Evolutionary conservation across 2,797 vertebrate species (phyloP), one percentile per base, ranked within the genome.

Genomic region (Steatocranus sp.): DNA sequence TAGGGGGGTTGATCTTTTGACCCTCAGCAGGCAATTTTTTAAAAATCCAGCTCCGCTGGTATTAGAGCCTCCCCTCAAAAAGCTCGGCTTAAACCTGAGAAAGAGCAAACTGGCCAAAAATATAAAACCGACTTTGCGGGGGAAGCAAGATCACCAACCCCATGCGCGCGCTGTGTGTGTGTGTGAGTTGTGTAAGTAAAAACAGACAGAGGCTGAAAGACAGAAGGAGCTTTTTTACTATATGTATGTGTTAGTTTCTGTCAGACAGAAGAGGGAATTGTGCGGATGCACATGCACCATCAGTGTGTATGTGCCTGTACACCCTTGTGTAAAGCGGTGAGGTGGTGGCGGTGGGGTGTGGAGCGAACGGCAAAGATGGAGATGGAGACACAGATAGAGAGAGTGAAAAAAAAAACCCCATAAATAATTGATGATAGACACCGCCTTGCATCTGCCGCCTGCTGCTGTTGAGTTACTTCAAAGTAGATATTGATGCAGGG

Each of bases 391-490:
- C 74, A 90, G 88, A 91, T 83, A 91, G 77, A 90, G 91, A 86
- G 86, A 87, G 86, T 70, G 87, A 83, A 88, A 90, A 84, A 90
- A 84, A 87, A 87, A 70, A 0, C 0, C 2, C 66, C 87, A 92
- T 96, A 89, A 95, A 96, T 96, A 95, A 95, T 96, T 94, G 92
- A 96, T 95, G 88, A 83, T 87, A 87, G 91, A 92, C 92, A 83
- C 87, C 77, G 93, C 93, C 91, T 93, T 90, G 92, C 93, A 93
- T 94, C 93, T 94, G 92, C 92, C 25, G 92, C 89, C 83, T 89
- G 84, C 91, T 92, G 93, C 91, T 75, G 74, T 87, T 74, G 91
- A 93, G 89, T 88, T 92, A 77, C 89, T 93, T 93, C 91, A 91
- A 90, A 94, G 94, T 91, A 84, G 89, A 87, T 91, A 79, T 90